A percentile compares a stretch with the other conserved stretches of the same genome.
Evolutionary conservation across 2,888 invertebrate genomes (phyloP).

Genomic region (Hoplodrina ambigua): DNA sequence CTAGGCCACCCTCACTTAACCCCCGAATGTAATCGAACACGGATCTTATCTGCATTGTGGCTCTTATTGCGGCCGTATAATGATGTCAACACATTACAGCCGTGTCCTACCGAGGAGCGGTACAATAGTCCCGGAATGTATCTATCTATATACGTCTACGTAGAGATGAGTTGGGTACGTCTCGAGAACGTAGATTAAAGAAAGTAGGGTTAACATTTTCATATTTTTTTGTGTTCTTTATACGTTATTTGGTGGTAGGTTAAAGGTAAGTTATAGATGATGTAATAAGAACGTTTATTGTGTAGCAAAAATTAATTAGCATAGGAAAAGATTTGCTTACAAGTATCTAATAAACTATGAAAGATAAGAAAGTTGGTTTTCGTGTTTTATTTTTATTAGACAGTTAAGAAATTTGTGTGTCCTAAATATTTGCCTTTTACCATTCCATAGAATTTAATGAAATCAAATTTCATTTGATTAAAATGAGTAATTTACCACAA

Average conservation of each 20-base stretch:
- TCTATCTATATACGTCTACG: constrained; percentile 31
- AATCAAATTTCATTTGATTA: too few relatives aligned
- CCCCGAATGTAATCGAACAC: constrained; percentile 73
- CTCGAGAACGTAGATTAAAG: constrained; percentile 24
- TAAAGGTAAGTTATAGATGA: neutral
- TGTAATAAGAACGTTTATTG: neutral
- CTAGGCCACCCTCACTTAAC: constrained; percentile 65
- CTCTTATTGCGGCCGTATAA: constrained; percentile 82
- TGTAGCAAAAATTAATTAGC: neutral
- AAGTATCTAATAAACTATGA: too few relatives aligned
- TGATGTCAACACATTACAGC: constrained; percentile 83
- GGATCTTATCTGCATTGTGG: constrained; percentile 84
- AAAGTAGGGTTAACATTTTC: constrained; percentile 28
- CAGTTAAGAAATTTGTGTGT: too few relatives aligned
- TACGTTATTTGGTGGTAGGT: neutral
- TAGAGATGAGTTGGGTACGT: constrained; percentile 31
- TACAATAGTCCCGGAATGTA: constrained; percentile 64
- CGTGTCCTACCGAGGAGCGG: constrained; percentile 63
- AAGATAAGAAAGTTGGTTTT: too few relatives aligned
- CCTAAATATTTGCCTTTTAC: too few relatives aligned
- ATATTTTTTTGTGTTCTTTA: constrained; percentile 5
- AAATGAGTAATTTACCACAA: too few relatives aligned
- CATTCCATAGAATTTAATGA: too few relatives aligned
- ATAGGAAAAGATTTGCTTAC: too few relatives aligned
- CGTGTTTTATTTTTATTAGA: too few relatives aligned